Evolutionary conservation across 2,888 invertebrate genomes (phyloP).

Genomic region (Gymnosoma rotundatum): DNA sequence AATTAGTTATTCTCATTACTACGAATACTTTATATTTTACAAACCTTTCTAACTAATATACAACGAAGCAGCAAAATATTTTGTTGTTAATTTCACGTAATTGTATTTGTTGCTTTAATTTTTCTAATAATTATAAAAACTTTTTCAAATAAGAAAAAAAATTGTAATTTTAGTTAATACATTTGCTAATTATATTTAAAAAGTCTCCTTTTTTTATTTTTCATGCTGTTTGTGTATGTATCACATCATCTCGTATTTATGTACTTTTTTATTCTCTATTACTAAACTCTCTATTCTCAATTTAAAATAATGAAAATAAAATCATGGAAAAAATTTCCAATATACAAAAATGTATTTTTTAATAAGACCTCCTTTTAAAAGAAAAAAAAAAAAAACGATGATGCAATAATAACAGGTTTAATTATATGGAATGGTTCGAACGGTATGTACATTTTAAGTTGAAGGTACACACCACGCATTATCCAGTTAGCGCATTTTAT

Average conservation of each 20-base stretch:
- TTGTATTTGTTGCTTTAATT: conserved; percentile 23
- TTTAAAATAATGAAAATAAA: conserved; percentile 41
- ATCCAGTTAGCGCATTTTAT: no score
- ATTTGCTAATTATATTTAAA: conserved; percentile 37
- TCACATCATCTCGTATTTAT: conserved; percentile 44
- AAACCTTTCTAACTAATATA: conserved; percentile 31
- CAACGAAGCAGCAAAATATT: conserved; percentile 54
- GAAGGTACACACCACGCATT: no score
- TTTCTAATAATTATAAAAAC: conserved; percentile 26
- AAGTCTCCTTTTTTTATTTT: conserved; percentile 4
- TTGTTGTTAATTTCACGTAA: conserved; percentile 9
- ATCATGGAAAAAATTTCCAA: conserved; percentile 15
- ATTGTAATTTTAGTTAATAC: conserved; percentile 27
- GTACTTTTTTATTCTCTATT: conserved; percentile 38
- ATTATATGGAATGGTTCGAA: background rate
- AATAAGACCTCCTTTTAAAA: conserved; percentile 42
- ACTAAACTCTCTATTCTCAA: conserved; percentile 24
- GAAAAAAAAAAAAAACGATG: background rate
- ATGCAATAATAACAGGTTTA: conserved; percentile 13
- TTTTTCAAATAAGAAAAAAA: conserved; percentile 22
- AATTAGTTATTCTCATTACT: conserved; percentile 6
- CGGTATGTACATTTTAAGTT: background rate
- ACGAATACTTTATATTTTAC: background rate
- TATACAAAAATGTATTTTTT: conserved; percentile 56
- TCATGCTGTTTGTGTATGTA: conserved; percentile 53